These are phyloP conservation scores for Lutra lutra DNA, from an alignment of 2,797 vertebrate genomes.

Conservation along the genomic window DNA sequence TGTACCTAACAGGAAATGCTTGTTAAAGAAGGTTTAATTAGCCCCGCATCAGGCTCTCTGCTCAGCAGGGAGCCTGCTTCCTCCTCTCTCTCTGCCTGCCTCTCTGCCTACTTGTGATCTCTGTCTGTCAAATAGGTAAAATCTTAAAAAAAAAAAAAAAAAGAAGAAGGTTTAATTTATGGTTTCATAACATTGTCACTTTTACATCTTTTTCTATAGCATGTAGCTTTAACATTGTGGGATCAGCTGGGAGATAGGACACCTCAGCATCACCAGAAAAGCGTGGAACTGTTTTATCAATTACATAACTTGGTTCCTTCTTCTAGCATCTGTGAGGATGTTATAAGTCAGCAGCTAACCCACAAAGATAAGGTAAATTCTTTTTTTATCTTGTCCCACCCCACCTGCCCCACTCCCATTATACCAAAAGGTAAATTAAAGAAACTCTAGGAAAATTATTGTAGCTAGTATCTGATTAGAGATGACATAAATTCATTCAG, in stretches of 20 bases:
- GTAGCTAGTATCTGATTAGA: background rate
- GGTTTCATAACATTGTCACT: conserved; percentile 44
- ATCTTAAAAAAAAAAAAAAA: too few species aligned
- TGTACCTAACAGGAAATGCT: conserved; percentile 12
- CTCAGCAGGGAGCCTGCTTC: too few species aligned
- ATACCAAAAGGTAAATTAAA: conserved; percentile 43
- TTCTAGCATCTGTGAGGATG: conserved; percentile 98
- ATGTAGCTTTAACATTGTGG: conserved; percentile 96
- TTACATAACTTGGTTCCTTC: conserved; percentile 98
- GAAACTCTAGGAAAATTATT: conserved; percentile 8
- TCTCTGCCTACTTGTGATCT: too few species aligned
- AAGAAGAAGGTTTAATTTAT: conserved; percentile 43
- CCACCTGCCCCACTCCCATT: background rate
- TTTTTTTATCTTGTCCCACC: background rate
- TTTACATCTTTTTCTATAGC: conserved; percentile 85
- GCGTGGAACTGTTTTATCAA: conserved; percentile 98
- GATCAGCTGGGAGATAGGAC: conserved; percentile 95
- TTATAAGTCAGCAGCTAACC: conserved; percentile 98
- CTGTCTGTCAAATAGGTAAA: too few species aligned
- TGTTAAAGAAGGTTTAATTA: conserved; percentile 48
- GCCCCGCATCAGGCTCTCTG: too few species aligned
- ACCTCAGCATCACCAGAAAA: conserved; percentile 98
- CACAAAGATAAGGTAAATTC: conserved; percentile 95
- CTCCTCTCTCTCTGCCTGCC: too few species aligned
- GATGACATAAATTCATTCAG: conserved; percentile 7